Percentiles rank a stretch among this genome's conserved stretches.
These are phyloP conservation scores for Cygnus olor DNA, from an alignment of 2,797 vertebrate species.

Conservation along the genomic window DNA sequence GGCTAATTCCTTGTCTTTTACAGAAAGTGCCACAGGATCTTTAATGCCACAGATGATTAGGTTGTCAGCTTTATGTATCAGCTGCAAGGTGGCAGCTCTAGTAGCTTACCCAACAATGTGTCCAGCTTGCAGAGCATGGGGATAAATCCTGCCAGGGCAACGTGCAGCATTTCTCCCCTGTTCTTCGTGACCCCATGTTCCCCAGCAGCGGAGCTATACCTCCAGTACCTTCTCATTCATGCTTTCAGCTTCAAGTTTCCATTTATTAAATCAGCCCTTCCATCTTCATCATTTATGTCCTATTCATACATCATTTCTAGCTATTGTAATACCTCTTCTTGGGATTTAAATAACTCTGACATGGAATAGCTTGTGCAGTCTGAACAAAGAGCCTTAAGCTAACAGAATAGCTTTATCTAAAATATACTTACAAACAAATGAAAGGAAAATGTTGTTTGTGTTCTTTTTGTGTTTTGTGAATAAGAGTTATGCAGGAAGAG, in stretches of 20 bases:
- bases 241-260: constrained; percentile 5
- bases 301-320: constrained; percentile 30
- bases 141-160: not conserved
- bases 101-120: not conserved
- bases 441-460: constrained; percentile 22
- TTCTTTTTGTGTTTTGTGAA: constrained; percentile 22
- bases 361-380: not conserved
- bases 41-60: constrained; percentile 19
- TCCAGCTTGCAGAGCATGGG: not conserved
- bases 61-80: not conserved
- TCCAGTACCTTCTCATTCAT: constrained; percentile 5
- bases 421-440: constrained; percentile 19
- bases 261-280: constrained; percentile 40
- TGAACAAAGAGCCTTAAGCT: constrained; percentile 15
- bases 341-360: constrained; percentile 41
- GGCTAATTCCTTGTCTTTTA: constrained; percentile 40
- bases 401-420: constrained; percentile 33
- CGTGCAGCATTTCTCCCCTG: not conserved
- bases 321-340: constrained; percentile 36
- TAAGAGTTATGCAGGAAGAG: not conserved
- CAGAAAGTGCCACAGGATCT: constrained; percentile 17
- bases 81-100: constrained; percentile 6
- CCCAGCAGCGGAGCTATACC: not conserved
- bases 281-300: constrained; percentile 24
- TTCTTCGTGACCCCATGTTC: not conserved